Conservation (phyloP, 2,888 invertebrate species). For the Stomorhina lunata region DNA sequence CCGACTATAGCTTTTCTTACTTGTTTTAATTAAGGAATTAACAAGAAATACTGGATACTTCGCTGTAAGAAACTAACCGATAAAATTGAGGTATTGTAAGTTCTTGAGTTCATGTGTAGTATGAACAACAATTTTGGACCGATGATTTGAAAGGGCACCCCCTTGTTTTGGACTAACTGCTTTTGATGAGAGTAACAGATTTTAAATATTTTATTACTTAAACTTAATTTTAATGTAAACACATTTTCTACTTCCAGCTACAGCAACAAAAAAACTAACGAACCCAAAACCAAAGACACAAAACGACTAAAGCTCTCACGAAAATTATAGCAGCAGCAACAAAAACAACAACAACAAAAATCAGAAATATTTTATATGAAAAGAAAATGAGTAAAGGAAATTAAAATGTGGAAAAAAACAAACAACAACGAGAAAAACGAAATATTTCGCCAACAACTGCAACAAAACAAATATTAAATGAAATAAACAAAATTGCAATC, state of each 20-base stretch:
- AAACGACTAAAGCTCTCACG: constrained; percentile 51
- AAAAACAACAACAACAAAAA: constrained; percentile 19
- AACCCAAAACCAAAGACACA: constrained; percentile 16
- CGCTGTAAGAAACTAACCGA: too few species aligned
- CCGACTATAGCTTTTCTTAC: too few species aligned
- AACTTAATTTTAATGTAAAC: constrained; percentile 63
- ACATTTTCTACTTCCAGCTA: constrained; percentile 49
- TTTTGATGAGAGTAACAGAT: constrained; percentile 40
- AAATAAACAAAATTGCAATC: constrained; percentile 7
- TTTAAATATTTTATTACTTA: constrained; percentile 62
- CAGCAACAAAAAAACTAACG: not conserved
- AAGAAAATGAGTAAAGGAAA: constrained; percentile 59
- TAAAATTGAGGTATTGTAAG: too few species aligned
- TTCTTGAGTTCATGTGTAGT: too few species aligned
- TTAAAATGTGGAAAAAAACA: constrained; percentile 48
- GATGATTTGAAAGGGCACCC: too few species aligned
- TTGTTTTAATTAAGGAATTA: too few species aligned
- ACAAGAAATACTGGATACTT: too few species aligned
- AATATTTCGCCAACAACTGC: constrained; percentile 46
- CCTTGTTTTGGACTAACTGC: too few species aligned
- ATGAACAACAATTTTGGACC: too few species aligned
- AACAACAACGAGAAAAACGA: constrained; percentile 10
- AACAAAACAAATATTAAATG: not conserved
- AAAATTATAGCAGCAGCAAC: constrained; percentile 24
- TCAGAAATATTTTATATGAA: constrained; percentile 27